These are phyloP conservation scores for Alexandromys oeconomus DNA, from an alignment of 2,797 vertebrate species.

Conservation along the genomic window DNA sequence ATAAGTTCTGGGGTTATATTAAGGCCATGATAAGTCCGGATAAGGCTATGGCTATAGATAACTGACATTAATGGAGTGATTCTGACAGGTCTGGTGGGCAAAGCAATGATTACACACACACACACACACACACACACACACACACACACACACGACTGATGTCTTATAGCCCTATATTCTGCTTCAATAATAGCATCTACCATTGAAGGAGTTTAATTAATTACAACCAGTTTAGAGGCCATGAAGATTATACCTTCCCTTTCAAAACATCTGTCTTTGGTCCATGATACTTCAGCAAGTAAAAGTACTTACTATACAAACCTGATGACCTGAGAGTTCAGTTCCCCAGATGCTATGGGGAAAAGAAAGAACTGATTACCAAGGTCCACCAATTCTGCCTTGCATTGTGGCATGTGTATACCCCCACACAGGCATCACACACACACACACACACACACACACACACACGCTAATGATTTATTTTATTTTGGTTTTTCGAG, in stretches of 20 bases:
- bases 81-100: neutral
- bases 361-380: neutral
- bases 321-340: neutral
- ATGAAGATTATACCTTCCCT: neutral
- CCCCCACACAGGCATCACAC: neutral
- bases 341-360: neutral
- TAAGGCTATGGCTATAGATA: neutral
- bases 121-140: no score
- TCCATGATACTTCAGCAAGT: neutral
- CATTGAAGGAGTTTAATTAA: neutral
- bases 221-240: neutral
- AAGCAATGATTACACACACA: neutral
- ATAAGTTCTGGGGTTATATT: neutral
- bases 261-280: neutral
- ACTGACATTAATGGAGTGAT: neutral
- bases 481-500: neutral
- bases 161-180: neutral
- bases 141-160: neutral
- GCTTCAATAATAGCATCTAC: neutral
- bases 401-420: neutral
- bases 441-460: neutral
- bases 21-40: neutral
- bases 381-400: neutral
- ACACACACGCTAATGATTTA: neutral
- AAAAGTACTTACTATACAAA: neutral